These are phyloP conservation scores for Hippasteria phrygiana DNA, from an alignment of 53 echinoderm and acorn worm species.

Conservation along the genomic window DNA sequence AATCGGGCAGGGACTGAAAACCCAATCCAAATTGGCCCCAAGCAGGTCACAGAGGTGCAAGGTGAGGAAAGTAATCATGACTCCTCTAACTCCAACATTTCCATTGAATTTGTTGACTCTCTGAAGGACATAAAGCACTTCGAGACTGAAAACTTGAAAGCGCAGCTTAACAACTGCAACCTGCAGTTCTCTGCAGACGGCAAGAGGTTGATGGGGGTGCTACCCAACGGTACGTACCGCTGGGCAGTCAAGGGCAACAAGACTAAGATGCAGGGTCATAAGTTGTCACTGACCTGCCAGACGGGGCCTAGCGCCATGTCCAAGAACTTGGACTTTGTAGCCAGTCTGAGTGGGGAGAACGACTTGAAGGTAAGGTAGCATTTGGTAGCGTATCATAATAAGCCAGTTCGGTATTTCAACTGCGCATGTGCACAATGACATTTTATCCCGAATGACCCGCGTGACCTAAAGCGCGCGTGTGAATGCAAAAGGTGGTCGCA, in stretches of 20 bases:
- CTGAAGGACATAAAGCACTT: constrained; percentile 77
- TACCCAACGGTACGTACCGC: constrained; percentile 79
- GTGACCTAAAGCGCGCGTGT: too few species aligned
- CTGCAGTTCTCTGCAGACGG: constrained; percentile 79
- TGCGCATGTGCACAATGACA: too few species aligned
- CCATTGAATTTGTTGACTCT: neutral
- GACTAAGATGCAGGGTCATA: constrained; percentile 53
- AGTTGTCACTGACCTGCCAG: constrained; percentile 67
- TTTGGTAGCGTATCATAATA: neutral
- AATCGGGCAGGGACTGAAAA: too few species aligned
- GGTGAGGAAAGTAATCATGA: neutral
- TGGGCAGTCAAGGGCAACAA: constrained; percentile 77
- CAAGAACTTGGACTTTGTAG: constrained; percentile 72
- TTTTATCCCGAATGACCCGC: too few species aligned
- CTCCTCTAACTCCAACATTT: neutral
- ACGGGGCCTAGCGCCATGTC: constrained; percentile 59
- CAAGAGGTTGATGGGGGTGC: constrained; percentile 72
- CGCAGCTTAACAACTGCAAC: constrained; percentile 59
- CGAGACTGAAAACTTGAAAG: constrained; percentile 43
- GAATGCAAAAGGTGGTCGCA: too few species aligned
- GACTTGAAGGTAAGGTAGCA: constrained; percentile 66
- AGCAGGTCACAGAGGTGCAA: neutral
- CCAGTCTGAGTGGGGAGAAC: constrained; percentile 57
- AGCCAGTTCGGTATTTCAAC: too few species aligned
- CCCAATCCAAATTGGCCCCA: too few species aligned